A percentile compares a stretch with the other conserved stretches of the same genome.
phyloP scores from a whole-genome alignment of 2,888 invertebrate species.

The Pterostichus niger region DNA sequence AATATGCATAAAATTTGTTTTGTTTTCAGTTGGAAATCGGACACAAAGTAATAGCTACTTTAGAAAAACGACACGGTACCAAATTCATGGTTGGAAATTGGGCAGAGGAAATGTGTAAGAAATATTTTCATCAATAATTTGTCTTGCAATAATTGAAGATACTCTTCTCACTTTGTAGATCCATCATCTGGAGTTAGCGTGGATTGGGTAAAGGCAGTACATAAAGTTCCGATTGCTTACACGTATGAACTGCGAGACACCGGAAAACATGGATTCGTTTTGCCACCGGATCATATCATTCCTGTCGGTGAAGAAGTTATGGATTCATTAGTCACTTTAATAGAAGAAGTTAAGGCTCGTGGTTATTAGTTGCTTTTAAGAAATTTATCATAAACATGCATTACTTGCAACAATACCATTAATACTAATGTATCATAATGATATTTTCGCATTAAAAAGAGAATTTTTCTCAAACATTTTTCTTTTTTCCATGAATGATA shows the following conservation, averaged over 20 bases:
- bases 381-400: no score
- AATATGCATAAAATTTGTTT: constrained; percentile 69
- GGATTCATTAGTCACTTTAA: constrained; percentile 78
- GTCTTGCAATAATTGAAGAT: no score
- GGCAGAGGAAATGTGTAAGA: constrained; percentile 79
- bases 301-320: constrained; percentile 81
- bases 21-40: constrained; percentile 73
- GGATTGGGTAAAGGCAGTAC: constrained; percentile 88
- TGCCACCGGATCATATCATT: constrained; percentile 83
- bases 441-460: no score
- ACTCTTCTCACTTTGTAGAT: constrained; percentile 76
- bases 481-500: no score
- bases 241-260: constrained; percentile 86
- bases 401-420: no score
- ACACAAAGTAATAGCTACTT: constrained; percentile 78
- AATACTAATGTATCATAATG: no score
- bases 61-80: constrained; percentile 81
- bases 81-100: constrained; percentile 82
- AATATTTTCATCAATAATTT: neutral
- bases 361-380: constrained; percentile 19
- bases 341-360: constrained; percentile 73
- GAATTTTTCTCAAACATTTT: no score
- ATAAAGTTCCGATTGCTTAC: constrained; percentile 83
- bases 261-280: constrained; percentile 83
- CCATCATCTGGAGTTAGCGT: constrained; percentile 83